Conservation (phyloP, 2,888 invertebrate genomes). For the Perithous albicinctus region DNA sequence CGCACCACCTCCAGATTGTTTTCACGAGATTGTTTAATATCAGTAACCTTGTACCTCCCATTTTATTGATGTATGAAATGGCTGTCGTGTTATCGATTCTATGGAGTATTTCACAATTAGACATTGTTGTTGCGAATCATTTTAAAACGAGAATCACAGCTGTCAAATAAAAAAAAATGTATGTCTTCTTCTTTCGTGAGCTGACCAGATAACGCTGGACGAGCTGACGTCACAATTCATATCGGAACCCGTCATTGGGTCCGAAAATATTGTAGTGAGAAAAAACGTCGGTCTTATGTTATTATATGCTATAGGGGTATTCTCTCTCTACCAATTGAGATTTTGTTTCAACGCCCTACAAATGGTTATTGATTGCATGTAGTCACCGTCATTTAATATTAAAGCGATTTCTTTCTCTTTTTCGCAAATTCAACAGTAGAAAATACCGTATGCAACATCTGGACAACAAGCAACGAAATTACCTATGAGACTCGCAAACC, state of each 20-base stretch:
- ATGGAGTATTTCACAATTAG: constrained; percentile 43
- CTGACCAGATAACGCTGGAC: constrained; percentile 21
- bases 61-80: constrained; percentile 60
- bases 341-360: constrained; percentile 8
- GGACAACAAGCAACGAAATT: constrained; percentile 39
- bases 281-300: constrained; percentile 37
- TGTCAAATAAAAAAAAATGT: constrained; percentile 47
- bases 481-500: constrained; percentile 33
- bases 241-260: constrained; percentile 70
- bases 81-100: constrained; percentile 62
- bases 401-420: constrained; percentile 37
- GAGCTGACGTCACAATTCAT: constrained; percentile 41
- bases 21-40: constrained; percentile 31
- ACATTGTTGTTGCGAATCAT: constrained; percentile 40
- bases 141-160: constrained; percentile 50
- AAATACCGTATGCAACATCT: constrained; percentile 38
- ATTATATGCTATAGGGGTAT: constrained; percentile 1
- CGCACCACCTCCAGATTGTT: constrained; percentile 59
- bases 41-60: constrained; percentile 49
- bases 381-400: constrained; percentile 10
- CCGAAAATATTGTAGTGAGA: constrained; percentile 56
- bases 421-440: constrained; percentile 39
- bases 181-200: constrained; percentile 5
- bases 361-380: constrained; percentile 26
- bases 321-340: constrained; percentile 29